Evolutionary conservation across 2,888 invertebrate species (phyloP).

Genomic region (Oligia fasciuncula): DNA sequence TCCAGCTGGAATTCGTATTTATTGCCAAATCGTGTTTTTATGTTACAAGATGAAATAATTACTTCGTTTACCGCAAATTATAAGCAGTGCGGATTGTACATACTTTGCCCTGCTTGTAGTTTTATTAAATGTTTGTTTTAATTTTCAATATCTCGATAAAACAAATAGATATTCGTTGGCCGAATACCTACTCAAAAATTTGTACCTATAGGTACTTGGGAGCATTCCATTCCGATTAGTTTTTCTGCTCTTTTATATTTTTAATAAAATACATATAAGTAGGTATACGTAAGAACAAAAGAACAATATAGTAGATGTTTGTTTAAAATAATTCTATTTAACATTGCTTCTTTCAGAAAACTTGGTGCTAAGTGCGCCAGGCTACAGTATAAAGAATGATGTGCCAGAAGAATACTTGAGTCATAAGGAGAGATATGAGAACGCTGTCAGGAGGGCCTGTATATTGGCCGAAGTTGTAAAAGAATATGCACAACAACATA

Average conservation of each 20-base stretch:
- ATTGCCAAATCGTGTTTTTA: neutral
- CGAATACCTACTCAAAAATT: too few species aligned
- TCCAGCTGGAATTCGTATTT: neutral
- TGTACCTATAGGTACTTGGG: neutral
- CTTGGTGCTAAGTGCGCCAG: slow-evolving; percentile 74
- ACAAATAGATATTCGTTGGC: neutral
- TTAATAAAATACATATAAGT: neutral
- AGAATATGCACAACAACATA: slow-evolving; percentile 64
- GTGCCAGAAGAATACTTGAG: slow-evolving; percentile 94
- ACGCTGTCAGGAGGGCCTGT: slow-evolving; percentile 92
- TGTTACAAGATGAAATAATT: neutral
- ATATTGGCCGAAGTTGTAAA: slow-evolving; percentile 89
- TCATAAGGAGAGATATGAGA: slow-evolving; percentile 95
- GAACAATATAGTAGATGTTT: neutral
- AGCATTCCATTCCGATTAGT: too few species aligned
- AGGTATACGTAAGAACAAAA: neutral
- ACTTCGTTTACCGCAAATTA: slow-evolving; percentile 19
- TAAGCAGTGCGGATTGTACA: neutral
- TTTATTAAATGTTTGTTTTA: slow-evolving; percentile 4
- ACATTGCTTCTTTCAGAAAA: slow-evolving; percentile 69
- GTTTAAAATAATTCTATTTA: neutral
- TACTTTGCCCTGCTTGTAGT: slow-evolving; percentile 8
- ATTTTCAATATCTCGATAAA: neutral
- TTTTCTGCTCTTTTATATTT: neutral
- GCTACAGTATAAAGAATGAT: slow-evolving; percentile 82